Base-by-base conservation (phyloP, 2,888 invertebrate genomes). In the Anoplius nigerrimus region DNA sequence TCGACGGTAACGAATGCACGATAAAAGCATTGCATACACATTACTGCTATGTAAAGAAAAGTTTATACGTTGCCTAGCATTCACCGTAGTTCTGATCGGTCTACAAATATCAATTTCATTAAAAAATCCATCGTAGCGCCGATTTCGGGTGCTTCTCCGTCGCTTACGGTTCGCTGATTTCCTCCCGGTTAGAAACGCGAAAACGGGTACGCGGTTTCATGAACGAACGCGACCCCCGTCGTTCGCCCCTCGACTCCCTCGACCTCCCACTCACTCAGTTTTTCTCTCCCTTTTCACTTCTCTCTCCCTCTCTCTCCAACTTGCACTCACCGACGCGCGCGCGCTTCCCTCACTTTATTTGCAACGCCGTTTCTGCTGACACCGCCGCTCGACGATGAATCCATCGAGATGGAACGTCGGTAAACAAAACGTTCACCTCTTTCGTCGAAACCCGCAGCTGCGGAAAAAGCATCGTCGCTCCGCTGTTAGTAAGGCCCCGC, bases 371-470 rank as follows among this genome's bases (percentile, higher is more conserved):
- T 81, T 82, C 73, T 79, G 81, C 81, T 82, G 81, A 81, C 80
- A 69, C 62, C 67, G 81, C 66, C 45, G 70, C 71, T 75, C 74
- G 72, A 66, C 80, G 81, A 72, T 80, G 82, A 82, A 80, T 81
- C 78, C 81, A 79, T 81, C 79, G 82, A 76, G 80, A 80, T 77
- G 82, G 79, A 81, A 81, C 75, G 78, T 82, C 75, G 76, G 81
- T 82, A 82, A 82, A 81, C 81, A 82, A 81, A 77, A 76, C 79
- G 82, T 81, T 81, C 81, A 79, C 78, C 81, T 82, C 80, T 82
- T 78, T 76, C 76, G 66, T 59, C 65, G 72, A 71, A 79, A 72
- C 74, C 67, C 79, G 74, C 71, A 71, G 73, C 62, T 56, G 46
- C 45, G 55, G 34, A 60, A 43, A 66, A 64, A 66, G 46, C 52